Evolutionary conservation across 2,888 invertebrate species (phyloP), one percentile per base, ranked within the genome.

Genomic region (Luffia ferchaultella): DNA sequence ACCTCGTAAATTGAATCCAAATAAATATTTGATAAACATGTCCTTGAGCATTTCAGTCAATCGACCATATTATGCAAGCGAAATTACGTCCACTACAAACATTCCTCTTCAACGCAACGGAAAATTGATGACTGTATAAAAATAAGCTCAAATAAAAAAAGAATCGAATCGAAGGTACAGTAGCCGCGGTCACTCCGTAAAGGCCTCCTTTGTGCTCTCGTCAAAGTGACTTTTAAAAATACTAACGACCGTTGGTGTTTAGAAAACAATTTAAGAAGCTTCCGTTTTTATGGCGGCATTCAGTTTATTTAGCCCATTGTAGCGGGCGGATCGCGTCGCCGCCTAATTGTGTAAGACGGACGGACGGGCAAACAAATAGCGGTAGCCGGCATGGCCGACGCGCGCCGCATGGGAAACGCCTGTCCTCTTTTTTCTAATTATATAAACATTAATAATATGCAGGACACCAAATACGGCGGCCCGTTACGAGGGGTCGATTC

Each of bases 241-340:
- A 64, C 67, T 73, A 75, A 72, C 76, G 75, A 74, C 65, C 66
- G 51, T 60, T 43, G 66, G 67, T 78, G 80, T 79, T 80, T 75
- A 73, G 69, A 77, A 80, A 80, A 82, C 78, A 79, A 69, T 76
- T 72, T 72, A 73, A 75, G 73, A 72, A 67, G 80, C 79, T 80
- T 76, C 82, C 80, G 79, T 79, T 78, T 73, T 62, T 42, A 49
- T 49, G 49, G 49, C 20, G 45, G 18, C 45, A 5, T 49, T 58
- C 58, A 64, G 73, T 77, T 75, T 76, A 74, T 73, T 74, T 72
- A 71, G 62, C 60, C 68, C 59, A 76, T 79, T 79, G 79, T 77
- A 17, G 63, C 58, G 58, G 67, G 67, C 73, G 73, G 72, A 77
- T 76, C 76, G 73, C 43, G 17, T 49, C 42, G 44, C 54, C 61